Conservation (phyloP, 37 sponge, comb jelly and placozoan genomes). For the Axinella damicornis region DNA sequence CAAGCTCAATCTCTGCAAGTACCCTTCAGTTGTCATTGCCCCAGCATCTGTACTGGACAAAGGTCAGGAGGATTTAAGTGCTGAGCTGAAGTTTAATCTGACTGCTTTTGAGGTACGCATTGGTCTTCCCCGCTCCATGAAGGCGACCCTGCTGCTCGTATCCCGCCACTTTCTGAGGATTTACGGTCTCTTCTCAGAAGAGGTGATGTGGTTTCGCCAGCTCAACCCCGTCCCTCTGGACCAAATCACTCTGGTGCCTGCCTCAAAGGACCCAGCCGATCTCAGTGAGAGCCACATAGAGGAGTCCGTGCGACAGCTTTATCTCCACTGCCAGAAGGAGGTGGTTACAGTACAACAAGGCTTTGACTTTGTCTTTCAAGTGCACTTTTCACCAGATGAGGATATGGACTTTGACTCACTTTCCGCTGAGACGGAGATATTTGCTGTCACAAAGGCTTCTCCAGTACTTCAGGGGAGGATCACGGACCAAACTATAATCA, state of each 20-base stretch:
- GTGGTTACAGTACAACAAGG: constrained; percentile 29
- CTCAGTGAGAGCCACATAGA: not conserved
- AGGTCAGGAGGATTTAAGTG: not conserved
- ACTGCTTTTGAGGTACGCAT: not conserved
- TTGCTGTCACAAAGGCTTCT: constrained; percentile 28
- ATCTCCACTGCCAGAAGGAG: not conserved
- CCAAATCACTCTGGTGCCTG: constrained; percentile 22
- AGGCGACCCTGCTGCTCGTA: constrained; percentile 10
- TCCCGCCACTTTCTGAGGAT: constrained; percentile 38
- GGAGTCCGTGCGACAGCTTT: constrained; percentile 32
- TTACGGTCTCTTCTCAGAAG: constrained; percentile 44
- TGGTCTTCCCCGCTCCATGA: not conserved
- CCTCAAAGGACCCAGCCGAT: not conserved
- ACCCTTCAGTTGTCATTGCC: constrained; percentile 12
- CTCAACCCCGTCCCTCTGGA: constrained; percentile 37
- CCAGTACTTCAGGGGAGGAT: constrained; percentile 66
- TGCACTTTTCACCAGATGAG: too few species aligned
- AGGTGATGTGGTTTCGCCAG: constrained; percentile 64
- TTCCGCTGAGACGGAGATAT: too few species aligned
- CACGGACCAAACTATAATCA: constrained; percentile 43
- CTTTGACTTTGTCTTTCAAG: constrained; percentile 9
- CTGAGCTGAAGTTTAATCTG: too few species aligned
- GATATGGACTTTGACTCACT: too few species aligned
- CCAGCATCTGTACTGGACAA: not conserved
- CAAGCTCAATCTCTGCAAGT: not conserved